phyloP scores from a whole-genome alignment of 2,888 invertebrate species.

The Dromius quadrimaculatus region DNA sequence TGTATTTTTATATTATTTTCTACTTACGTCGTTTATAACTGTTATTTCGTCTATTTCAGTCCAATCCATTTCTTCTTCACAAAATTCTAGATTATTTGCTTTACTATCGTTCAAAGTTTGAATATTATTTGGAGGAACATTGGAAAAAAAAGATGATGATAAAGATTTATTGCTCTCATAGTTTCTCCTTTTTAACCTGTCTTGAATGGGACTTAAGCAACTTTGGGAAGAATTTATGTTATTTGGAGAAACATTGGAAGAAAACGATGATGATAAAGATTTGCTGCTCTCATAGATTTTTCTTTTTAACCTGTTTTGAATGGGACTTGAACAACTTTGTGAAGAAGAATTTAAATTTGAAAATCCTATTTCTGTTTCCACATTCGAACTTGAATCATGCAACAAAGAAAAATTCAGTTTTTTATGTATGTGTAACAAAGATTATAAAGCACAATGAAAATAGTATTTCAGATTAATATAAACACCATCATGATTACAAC shows the following conservation, averaged over 20 bases:
- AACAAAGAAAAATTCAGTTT: too few relatives aligned
- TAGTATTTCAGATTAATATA: too few relatives aligned
- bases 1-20: too few relatives aligned
- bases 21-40: conserved; percentile 55
- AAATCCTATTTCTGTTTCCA: too few relatives aligned
- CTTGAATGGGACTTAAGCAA: neutral
- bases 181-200: neutral
- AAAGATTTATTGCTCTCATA: too few relatives aligned
- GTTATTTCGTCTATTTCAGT: conserved; percentile 56
- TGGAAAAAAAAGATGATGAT: neutral
- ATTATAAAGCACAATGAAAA: too few relatives aligned
- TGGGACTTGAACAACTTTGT: neutral
- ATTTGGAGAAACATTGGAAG: neutral
- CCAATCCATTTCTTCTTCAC: conserved; percentile 58
- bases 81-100: neutral
- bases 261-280: neutral
- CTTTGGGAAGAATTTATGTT: neutral
- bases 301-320: conserved; percentile 3
- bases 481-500: too few relatives aligned
- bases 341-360: neutral
- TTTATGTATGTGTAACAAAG: too few relatives aligned
- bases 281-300: neutral
- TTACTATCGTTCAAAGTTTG: neutral
- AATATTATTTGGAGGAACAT: neutral
- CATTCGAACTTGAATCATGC: too few relatives aligned